A percentile compares a stretch with the other conserved stretches of the same genome.
These are phyloP conservation scores for Anarrhichthys ocellatus DNA, from an alignment of 2,113 vertebrate genomes.

Conservation along the genomic window DNA sequence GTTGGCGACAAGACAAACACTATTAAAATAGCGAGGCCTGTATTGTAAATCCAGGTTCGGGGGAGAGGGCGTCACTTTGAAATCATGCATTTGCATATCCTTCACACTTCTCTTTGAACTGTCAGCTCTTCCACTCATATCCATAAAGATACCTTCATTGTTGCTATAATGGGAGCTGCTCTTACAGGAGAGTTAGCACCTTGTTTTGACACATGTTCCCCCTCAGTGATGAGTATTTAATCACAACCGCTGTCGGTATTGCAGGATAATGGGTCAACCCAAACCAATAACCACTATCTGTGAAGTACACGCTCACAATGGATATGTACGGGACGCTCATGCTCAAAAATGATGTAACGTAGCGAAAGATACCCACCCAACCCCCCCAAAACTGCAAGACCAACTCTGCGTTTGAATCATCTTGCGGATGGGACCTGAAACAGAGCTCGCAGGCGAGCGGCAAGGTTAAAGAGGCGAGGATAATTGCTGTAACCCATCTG, in stretches of 20 bases:
- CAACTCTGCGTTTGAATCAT: conserved; percentile 16
- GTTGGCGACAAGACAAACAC: conserved; percentile 37
- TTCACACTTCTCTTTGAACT: conserved; percentile 38
- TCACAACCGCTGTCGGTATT: conserved; percentile 24
- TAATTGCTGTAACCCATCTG: conserved; percentile 81
- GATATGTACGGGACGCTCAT: conserved; percentile 9
- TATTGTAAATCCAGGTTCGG: conserved; percentile 36
- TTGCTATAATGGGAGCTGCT: conserved; percentile 16
- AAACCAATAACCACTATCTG: not conserved
- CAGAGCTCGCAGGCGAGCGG: conserved; percentile 61
- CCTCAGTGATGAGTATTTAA: conserved; percentile 42
- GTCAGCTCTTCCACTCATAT: conserved; percentile 18
- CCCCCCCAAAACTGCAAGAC: conserved; percentile 2
- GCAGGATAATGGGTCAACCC: conserved; percentile 12
- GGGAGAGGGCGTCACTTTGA: not conserved
- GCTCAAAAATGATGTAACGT: conserved; percentile 68
- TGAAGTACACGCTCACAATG: not conserved
- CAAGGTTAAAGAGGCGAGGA: conserved; percentile 76
- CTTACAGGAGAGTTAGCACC: conserved; percentile 25
- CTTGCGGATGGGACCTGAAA: conserved; percentile 55
- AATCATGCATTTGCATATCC: not conserved
- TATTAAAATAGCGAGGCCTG: conserved; percentile 19
- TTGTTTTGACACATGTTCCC: conserved; percentile 43
- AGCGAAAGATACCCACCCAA: conserved; percentile 54
- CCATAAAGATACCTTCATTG: not conserved